Conservation (phyloP, 2,113 vertebrate genomes). For the Pterocles gutturalis region DNA sequence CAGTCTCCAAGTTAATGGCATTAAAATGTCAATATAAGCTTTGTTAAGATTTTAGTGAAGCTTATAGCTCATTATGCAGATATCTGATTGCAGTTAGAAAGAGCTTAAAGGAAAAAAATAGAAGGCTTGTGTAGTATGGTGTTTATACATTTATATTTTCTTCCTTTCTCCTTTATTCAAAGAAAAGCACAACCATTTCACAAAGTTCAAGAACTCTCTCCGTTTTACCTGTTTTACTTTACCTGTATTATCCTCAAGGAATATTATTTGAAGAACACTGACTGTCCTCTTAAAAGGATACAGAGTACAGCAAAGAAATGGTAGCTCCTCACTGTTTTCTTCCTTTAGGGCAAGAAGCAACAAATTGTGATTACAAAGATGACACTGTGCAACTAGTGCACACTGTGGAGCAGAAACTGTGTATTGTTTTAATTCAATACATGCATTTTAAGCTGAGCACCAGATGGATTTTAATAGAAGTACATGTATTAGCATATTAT, state of each 20-base stretch:
- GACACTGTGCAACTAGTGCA: background rate
- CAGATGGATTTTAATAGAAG: background rate
- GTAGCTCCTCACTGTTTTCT: background rate
- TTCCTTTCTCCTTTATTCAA: background rate
- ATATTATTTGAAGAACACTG: background rate
- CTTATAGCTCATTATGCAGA: background rate
- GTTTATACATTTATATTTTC: fast-evolving
- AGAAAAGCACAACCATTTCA: background rate
- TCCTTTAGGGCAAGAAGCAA: background rate
- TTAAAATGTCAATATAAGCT: background rate
- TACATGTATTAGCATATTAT: background rate
- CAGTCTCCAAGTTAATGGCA: background rate
- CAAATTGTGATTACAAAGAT: background rate
- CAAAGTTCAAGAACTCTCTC: background rate
- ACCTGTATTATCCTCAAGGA: background rate
- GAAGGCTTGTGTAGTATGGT: background rate
- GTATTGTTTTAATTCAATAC: background rate
- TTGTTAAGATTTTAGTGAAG: background rate
- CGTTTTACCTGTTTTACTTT: background rate
- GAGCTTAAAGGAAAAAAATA: background rate
- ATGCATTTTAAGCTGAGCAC: background rate
- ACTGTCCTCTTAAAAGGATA: background rate
- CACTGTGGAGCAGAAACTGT: background rate
- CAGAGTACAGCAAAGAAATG: background rate
- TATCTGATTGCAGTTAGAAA: background rate